These are phyloP conservation scores for Idaea aversata DNA, from an alignment of 2,888 invertebrate genomes.

Conservation along the genomic window DNA sequence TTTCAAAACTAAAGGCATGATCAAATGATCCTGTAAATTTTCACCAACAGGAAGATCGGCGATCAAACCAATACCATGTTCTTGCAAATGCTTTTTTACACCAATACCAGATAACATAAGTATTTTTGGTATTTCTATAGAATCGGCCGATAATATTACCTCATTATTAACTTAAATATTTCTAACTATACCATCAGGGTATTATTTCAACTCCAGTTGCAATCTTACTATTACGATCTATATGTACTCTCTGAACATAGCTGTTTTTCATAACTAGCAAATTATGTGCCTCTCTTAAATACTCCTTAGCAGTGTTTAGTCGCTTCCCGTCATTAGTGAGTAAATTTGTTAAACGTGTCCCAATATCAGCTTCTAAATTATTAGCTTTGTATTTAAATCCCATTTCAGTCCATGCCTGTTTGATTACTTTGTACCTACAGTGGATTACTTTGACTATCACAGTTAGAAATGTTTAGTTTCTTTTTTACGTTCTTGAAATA, in stretches of 20 bases:
- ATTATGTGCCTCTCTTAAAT: too few species aligned
- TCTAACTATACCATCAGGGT: slow-evolving; percentile 36
- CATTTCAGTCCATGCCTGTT: too few species aligned
- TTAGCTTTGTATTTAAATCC: too few species aligned
- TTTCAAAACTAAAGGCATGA: slow-evolving; percentile 41
- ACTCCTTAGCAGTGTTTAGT: too few species aligned
- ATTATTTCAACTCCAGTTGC: slow-evolving; percentile 50
- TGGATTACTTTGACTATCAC: too few species aligned
- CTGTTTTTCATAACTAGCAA: neutral
- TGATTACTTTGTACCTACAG: too few species aligned
- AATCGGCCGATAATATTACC: slow-evolving; percentile 72
- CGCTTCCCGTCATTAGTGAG: too few species aligned
- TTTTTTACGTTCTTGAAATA: too few species aligned
- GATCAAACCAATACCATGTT: slow-evolving; percentile 52
- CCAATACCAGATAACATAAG: slow-evolving; percentile 78
- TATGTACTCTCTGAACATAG: slow-evolving; percentile 55
- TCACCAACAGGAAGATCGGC: slow-evolving; percentile 66
- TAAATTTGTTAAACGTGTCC: too few species aligned
- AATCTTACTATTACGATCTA: slow-evolving; percentile 62
- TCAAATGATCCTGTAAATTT: slow-evolving; percentile 76
- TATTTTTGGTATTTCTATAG: slow-evolving; percentile 72
- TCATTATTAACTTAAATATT: slow-evolving; percentile 61
- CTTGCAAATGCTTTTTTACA: slow-evolving; percentile 51
- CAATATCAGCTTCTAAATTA: too few species aligned
- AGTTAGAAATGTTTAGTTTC: too few species aligned